Evolutionary conservation across 2,888 invertebrate genomes (phyloP).

Genomic region (Cosmia trapezina): DNA sequence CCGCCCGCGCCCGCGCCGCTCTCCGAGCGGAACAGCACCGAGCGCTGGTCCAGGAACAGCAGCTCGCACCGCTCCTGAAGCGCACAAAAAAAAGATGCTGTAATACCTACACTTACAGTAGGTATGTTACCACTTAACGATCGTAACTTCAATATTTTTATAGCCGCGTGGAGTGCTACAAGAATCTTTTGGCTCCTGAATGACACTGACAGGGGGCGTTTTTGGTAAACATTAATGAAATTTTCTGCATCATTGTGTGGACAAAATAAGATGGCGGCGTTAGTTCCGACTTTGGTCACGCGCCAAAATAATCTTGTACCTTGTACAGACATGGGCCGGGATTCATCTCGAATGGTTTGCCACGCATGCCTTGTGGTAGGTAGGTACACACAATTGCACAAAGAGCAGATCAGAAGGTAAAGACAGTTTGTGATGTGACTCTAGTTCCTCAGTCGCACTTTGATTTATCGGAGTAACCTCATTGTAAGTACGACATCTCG

Average conservation of each 20-base stretch:
- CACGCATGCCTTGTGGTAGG: neutral
- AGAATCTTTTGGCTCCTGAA: neutral
- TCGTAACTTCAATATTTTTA: neutral
- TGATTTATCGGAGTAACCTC: neutral
- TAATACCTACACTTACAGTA: neutral
- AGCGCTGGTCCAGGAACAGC: constrained; percentile 96
- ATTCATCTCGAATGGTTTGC: neutral
- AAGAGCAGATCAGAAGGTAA: neutral
- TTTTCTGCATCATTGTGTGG: neutral
- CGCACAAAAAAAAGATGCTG: neutral
- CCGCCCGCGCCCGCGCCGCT: constrained; percentile 89
- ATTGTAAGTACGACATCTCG: neutral
- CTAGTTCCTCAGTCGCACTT: neutral
- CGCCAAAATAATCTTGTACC: neutral
- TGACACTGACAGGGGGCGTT: too few relatives aligned
- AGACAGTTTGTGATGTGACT: neutral
- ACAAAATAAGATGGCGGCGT: neutral
- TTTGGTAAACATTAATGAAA: neutral
- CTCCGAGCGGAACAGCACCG: constrained; percentile 95
- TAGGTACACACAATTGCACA: neutral
- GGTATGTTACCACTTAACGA: neutral
- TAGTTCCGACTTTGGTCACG: neutral
- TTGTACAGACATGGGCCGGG: too few relatives aligned
- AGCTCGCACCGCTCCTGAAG: constrained; percentile 96
- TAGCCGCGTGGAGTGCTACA: neutral